These are phyloP conservation scores for Dryobotodes eremita DNA, from an alignment of 2,888 invertebrate genomes.

Conservation along the genomic window DNA sequence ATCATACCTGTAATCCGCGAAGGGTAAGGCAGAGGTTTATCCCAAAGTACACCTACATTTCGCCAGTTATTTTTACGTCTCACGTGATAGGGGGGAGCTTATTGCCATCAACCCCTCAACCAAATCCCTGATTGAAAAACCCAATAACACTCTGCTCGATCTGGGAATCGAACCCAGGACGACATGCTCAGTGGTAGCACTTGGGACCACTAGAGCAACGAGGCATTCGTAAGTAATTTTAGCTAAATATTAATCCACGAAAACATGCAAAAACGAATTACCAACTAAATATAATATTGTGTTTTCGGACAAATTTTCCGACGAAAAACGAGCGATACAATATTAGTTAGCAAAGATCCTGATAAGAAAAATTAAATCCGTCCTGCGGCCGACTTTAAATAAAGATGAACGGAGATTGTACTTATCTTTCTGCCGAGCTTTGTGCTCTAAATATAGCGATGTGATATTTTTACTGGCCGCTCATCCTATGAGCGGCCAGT, in stretches of 20 bases:
- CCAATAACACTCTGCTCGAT: neutral
- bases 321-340: constrained; percentile 72
- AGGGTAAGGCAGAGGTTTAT: neutral
- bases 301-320: constrained; percentile 51
- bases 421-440: constrained; percentile 58
- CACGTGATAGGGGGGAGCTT: neutral
- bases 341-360: constrained; percentile 68
- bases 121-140: neutral
- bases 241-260: neutral
- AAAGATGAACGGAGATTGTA: constrained; percentile 55
- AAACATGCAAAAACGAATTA: constrained; percentile 17
- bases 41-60: neutral
- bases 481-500: too few species aligned
- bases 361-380: constrained; percentile 74
- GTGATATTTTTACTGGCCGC: constrained; percentile 33
- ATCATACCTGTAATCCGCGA: neutral
- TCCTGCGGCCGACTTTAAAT: constrained; percentile 57
- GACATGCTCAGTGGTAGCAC: neutral
- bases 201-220: neutral
- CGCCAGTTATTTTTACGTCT: neutral
- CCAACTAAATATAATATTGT: constrained; percentile 38
- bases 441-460: constrained; percentile 52
- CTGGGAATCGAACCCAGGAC: too few species aligned
- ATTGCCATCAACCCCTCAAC: neutral
- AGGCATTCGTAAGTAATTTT: neutral